These are phyloP conservation scores for Blennius ocellaris DNA, from an alignment of 2,113 vertebrate species.

Conservation along the genomic window DNA sequence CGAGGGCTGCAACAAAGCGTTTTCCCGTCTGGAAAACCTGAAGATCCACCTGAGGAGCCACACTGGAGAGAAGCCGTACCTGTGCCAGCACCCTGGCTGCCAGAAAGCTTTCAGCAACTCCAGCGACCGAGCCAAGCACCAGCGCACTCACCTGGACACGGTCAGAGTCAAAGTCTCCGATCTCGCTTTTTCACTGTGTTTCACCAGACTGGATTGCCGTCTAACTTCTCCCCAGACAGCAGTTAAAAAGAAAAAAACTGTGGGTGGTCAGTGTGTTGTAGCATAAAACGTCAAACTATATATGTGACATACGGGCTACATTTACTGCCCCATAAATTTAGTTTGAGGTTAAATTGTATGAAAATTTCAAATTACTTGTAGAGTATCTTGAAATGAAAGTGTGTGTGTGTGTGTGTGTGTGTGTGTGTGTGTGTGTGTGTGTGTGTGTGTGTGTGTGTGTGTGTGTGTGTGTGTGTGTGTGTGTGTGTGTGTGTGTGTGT, in stretches of 20 bases:
- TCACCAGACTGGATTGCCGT: slow-evolving; percentile 23
- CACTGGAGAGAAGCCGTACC: slow-evolving; percentile 97
- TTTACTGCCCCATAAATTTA: slow-evolving; percentile 5
- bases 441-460: neutral
- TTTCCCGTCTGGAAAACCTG: slow-evolving; percentile 98
- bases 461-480: neutral
- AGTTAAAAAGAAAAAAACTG: neutral
- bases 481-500: neutral
- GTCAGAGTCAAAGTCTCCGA: slow-evolving; percentile 81
- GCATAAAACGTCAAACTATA: neutral
- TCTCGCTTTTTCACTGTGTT: slow-evolving; percentile 26
- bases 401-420: neutral
- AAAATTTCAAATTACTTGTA: neutral
- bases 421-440: neutral
- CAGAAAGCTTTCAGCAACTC: slow-evolving; percentile 99
- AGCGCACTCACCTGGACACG: slow-evolving; percentile 98
- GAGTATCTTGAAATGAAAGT: neutral
- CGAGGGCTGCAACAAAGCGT: slow-evolving; percentile 98
- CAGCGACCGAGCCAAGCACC: slow-evolving; percentile 97
- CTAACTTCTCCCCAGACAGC: neutral
- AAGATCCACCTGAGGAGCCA: slow-evolving; percentile 99
- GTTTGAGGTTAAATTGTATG: neutral
- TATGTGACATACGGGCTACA: slow-evolving; percentile 7
- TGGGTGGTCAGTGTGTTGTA: slow-evolving; percentile 18
- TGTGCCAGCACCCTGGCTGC: slow-evolving; percentile 98